Conservation (phyloP, 1,140 invertebrate species). For the Stenopsyche tienmushanensis region DNA sequence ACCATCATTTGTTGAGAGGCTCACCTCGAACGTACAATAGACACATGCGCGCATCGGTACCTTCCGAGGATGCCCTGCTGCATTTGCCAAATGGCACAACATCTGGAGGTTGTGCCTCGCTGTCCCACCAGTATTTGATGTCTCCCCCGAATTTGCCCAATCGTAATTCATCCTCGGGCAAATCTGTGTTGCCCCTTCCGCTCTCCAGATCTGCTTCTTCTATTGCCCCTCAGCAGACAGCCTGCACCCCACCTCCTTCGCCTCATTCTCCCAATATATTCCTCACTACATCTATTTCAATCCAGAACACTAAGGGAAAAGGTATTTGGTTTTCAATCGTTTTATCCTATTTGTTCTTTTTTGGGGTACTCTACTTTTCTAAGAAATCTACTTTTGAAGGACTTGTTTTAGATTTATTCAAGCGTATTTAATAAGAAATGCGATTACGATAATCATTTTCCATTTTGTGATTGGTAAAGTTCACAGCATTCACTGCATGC, state of each 20-base stretch:
- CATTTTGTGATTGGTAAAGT: too few relatives aligned
- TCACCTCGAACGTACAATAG: conserved; percentile 63
- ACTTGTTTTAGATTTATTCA: too few relatives aligned
- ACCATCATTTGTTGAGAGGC: conserved; percentile 55
- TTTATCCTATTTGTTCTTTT: not conserved
- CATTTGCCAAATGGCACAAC: conserved; percentile 47
- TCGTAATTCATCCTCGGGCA: not conserved
- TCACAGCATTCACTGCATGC: too few relatives aligned
- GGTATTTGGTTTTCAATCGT: conserved; percentile 21
- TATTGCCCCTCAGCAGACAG: conserved; percentile 19
- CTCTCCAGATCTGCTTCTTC: conserved; percentile 37
- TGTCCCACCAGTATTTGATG: conserved; percentile 11
- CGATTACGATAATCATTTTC: too few relatives aligned
- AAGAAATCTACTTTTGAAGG: too few relatives aligned
- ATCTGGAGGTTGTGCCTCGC: not conserved
- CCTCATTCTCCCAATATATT: conserved; percentile 7
- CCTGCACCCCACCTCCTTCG: conserved; percentile 16
- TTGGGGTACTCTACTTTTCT: too few relatives aligned
- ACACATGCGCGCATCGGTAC: conserved; percentile 57
- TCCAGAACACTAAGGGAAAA: conserved; percentile 35
- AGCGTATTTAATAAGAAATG: too few relatives aligned
- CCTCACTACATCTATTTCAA: conserved; percentile 11
- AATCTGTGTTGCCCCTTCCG: conserved; percentile 25
- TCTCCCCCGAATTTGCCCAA: conserved; percentile 1
- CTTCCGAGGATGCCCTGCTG: conserved; percentile 61